phyloP scores from a whole-genome alignment of 2,888 invertebrate genomes.

The Strigamia maritima region DNA sequence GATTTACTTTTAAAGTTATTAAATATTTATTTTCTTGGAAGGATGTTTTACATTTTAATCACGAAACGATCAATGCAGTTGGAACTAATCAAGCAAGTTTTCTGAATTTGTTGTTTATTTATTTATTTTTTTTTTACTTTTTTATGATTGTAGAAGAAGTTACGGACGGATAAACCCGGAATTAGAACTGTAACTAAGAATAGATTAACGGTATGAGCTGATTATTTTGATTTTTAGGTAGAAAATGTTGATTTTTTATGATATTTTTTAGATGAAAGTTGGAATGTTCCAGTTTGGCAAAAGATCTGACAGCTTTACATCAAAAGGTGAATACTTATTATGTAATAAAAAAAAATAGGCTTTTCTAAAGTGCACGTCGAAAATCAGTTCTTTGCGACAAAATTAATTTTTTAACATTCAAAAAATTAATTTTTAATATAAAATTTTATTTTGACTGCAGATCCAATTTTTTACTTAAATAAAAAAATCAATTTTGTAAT shows the following conservation, averaged over 20 bases:
- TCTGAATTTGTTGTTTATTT: not conserved
- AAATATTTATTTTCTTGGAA: not conserved
- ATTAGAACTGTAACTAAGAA: conserved; percentile 13
- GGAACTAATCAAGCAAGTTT: not conserved
- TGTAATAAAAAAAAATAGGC: no score
- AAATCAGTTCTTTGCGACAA: no score
- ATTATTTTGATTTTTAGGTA: not conserved
- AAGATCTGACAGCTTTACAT: conserved; percentile 2
- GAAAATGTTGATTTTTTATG: not conserved
- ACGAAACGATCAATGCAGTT: not conserved
- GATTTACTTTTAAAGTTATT: not conserved
- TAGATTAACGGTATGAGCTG: conserved; percentile 10
- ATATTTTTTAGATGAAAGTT: conserved; percentile 15
- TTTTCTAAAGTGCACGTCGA: no score
- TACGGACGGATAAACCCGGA: not conserved
- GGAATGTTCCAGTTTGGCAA: conserved; percentile 29
- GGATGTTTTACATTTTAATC: conserved; percentile 4
- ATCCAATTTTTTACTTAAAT: no score
- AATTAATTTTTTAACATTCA: no score
- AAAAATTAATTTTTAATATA: not conserved
- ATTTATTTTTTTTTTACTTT: not conserved
- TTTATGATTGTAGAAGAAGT: not conserved
- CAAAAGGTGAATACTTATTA: not conserved
- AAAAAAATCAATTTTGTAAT: no score
- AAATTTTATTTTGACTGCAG: no score